Evolutionary conservation across 2,113 vertebrate species (phyloP), one percentile per base, ranked within the genome.

Genomic region (Podiceps cristatus): DNA sequence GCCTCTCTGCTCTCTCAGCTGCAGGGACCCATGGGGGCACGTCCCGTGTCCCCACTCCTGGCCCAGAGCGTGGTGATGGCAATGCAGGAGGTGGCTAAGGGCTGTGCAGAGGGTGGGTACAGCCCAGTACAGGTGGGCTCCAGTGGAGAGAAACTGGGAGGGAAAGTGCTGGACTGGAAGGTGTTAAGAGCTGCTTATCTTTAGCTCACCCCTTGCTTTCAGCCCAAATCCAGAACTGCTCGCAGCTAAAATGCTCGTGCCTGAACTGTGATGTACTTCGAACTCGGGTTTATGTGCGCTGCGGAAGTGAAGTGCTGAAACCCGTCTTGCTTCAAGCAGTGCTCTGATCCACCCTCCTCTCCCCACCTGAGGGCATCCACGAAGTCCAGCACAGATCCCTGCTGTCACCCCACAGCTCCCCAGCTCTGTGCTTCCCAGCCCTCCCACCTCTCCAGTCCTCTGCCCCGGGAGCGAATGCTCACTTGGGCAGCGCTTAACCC

Each of bases 401-500:
- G 31, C 35, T 56, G 17, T 47, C 5, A 33, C 63, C 56, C 44
- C 37, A 20, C 17, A 12, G 37, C 17, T 56, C 53, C 58, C 25
- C 3, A 1, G 23, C 55, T 63, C 55, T 47, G 13, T 42, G 3
- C 25, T 62, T 69, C 37, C 37, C 82, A 75, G 24, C 37, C 31
- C 27, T 74, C 44, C 42, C 50, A 53, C 50, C 24, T 84, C 31
- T 58, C 31, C 6, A 0, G 4, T 16, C 31, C 62, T 67, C 40
- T 67, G 47, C 33, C 42, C 77, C 9, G 1, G 72, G 24, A 93
- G 90, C 2, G 6, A 71, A 59, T 56, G n/a, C 73, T 91, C 89
- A 52, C 73, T 94, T 81, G 89, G 93, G 69, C 86, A 86, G 68
- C 4, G 2, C 81, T 96, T 95, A 75, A 94, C 92, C 95, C 84